Base-by-base conservation (phyloP, 30 jellyfish, hydroid and myxozoan species). In the Calvadosia cruxmelitensis region DNA sequence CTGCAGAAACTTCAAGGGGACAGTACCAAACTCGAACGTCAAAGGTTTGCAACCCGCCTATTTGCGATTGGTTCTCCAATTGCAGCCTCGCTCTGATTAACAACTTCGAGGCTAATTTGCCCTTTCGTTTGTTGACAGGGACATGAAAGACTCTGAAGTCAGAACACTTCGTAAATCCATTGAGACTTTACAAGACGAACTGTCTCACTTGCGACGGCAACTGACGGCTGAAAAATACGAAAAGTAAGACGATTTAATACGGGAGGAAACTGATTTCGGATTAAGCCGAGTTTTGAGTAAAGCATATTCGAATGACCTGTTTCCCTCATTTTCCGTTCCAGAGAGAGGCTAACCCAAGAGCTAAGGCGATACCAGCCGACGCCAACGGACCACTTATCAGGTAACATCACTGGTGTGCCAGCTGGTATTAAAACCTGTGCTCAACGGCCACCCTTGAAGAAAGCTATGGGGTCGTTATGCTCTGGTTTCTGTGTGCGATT, bases 201-300 rank as follows among this genome's bases (percentile, higher is more conserved):
- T 89, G 15, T 75, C 94, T 28, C 93, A 91, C 34, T 67, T 89
- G 72, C 42, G 87, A 53, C 76, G 67, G 52, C 94, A 89, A 50
- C 73, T 89, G 24, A 82, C 95, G 0, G 68, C 95, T 26, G 98
- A 89, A 66, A 89, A 81, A 78, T 89, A 74, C 49, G 98, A 89
- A 68, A 77, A 86, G 98, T 80, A 50, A 42, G 57, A 5, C 20
- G 10, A 5, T 10, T 5, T 42, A 5, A 10, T 42, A 5, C 57
- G 10, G 20, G 20, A 42, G 10, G 15, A 20, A 42, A 42, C 57
- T 5, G 20, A 5, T 42, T 42, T 42, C 57, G 57, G 10, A n/a
- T n/a, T n/a, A n/a, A n/a, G n/a, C n/a, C n/a, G n/a, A n/a, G n/a
- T n/a, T n/a, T n/a, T n/a, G n/a, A n/a, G n/a, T n/a, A n/a, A n/a